Percentiles rank a stretch among this genome's conserved stretches.
phyloP scores from a whole-genome alignment of 2,888 invertebrate genomes.

The Nomada lathburiana region DNA sequence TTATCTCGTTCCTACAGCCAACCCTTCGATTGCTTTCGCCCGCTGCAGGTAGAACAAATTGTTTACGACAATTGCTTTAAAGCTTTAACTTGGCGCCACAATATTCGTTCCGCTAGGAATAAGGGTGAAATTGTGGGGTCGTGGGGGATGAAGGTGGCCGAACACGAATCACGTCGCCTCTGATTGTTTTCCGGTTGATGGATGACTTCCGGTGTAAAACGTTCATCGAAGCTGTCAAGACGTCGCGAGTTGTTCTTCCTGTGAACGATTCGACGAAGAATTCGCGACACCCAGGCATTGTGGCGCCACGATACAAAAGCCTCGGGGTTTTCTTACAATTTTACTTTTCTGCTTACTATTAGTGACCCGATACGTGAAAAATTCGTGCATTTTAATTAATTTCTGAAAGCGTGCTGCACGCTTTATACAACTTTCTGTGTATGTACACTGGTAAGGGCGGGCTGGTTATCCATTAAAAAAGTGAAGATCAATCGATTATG shows the following conservation, averaged over 20 bases:
- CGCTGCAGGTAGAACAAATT: neutral
- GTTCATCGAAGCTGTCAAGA: conserved; percentile 41
- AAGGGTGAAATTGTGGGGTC: neutral
- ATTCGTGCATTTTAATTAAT: neutral
- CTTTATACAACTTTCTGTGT: neutral
- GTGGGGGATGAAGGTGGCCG: conserved; percentile 25
- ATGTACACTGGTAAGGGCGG: no score
- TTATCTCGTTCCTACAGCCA: conserved; percentile 27
- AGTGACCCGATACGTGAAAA: neutral
- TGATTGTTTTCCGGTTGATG: conserved; percentile 56
- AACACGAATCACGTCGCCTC: conserved; percentile 38
- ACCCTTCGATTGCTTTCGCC: conserved; percentile 16
- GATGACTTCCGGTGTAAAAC: conserved; percentile 34
- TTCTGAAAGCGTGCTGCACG: neutral
- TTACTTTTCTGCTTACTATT: no score
- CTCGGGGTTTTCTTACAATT: neutral
- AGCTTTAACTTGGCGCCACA: conserved; percentile 30
- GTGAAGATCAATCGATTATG: neutral
- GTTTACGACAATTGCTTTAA: conserved; percentile 42
- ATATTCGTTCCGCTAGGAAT: neutral
- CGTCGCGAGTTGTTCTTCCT: neutral
- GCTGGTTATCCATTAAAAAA: neutral
- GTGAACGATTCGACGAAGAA: neutral
- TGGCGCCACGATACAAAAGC: neutral
- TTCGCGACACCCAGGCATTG: neutral